Conservation (phyloP, 2,888 invertebrate species). For the Phyllotreta striolata region DNA sequence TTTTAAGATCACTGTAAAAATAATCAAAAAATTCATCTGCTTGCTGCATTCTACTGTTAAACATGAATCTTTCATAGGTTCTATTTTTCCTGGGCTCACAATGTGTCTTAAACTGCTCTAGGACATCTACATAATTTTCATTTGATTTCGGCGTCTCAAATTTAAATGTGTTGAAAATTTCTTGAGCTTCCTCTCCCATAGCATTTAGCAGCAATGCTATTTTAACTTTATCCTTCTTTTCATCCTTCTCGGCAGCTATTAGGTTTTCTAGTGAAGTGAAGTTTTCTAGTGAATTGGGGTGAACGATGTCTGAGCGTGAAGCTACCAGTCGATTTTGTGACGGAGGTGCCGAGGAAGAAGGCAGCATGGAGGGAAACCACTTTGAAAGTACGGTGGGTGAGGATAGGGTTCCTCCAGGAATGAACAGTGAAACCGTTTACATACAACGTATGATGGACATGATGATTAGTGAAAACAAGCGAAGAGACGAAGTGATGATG, state of each 20-base stretch:
- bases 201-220: slow-evolving; percentile 20
- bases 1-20: slow-evolving; percentile 23
- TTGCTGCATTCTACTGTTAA: slow-evolving; percentile 18
- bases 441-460: too few relatives aligned
- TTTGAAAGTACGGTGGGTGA: too few relatives aligned
- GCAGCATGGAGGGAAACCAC: too few relatives aligned
- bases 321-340: too few relatives aligned
- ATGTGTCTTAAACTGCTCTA: slow-evolving; percentile 17
- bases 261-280: too few relatives aligned
- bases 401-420: too few relatives aligned
- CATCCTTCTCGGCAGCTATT: slow-evolving; percentile 7
- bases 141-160: slow-evolving; percentile 1
- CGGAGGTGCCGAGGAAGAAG: too few relatives aligned
- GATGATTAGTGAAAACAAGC: too few relatives aligned
- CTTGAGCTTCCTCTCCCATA: slow-evolving; percentile 19
- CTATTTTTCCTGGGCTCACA: slow-evolving; percentile 16
- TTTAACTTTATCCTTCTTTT: slow-evolving; percentile 19
- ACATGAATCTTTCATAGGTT: slow-evolving; percentile 25
- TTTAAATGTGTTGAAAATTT: slow-evolving; percentile 24
- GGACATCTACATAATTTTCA: slow-evolving; percentile 14
- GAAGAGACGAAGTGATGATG: too few relatives aligned
- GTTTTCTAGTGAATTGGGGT: too few relatives aligned
- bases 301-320: too few relatives aligned
- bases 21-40: slow-evolving; percentile 17
- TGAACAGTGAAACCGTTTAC: too few relatives aligned